These are phyloP conservation scores for Rousettus madagascariensis DNA, from an alignment of 2,797 vertebrate species.

Conservation along the genomic window DNA sequence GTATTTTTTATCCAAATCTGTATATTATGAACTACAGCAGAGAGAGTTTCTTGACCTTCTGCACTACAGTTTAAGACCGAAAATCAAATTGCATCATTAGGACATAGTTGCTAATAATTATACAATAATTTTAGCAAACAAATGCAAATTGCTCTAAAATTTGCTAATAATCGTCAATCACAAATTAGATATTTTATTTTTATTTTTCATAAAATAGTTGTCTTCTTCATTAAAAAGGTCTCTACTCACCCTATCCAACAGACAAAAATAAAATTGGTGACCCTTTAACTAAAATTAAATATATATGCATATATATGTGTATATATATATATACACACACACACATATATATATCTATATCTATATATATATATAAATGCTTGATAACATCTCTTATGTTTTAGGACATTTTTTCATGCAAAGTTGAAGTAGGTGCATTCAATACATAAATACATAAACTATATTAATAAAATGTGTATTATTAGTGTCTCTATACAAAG, in stretches of 20 bases:
- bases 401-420: neutral
- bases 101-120: slow-evolving; percentile 11
- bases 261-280: neutral
- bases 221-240: neutral
- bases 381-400: neutral
- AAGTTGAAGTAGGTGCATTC: neutral
- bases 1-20: neutral
- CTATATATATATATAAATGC: neutral
- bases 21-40: neutral
- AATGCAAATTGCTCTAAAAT: slow-evolving; percentile 23
- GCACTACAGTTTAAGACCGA: neutral
- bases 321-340: neutral
- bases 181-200: slow-evolving; percentile 36
- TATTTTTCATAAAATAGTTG: neutral
- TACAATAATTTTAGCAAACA: neutral
- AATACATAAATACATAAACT: neutral
- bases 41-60: neutral
- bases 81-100: slow-evolving; percentile 4
- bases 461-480: neutral
- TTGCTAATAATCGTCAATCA: neutral
- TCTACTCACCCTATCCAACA: neutral
- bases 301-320: neutral
- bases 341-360: neutral
- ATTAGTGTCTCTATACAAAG: neutral
- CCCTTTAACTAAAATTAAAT: neutral